Conservation (phyloP, 1,140 invertebrate species). For the Phocides pigmalion region DNA sequence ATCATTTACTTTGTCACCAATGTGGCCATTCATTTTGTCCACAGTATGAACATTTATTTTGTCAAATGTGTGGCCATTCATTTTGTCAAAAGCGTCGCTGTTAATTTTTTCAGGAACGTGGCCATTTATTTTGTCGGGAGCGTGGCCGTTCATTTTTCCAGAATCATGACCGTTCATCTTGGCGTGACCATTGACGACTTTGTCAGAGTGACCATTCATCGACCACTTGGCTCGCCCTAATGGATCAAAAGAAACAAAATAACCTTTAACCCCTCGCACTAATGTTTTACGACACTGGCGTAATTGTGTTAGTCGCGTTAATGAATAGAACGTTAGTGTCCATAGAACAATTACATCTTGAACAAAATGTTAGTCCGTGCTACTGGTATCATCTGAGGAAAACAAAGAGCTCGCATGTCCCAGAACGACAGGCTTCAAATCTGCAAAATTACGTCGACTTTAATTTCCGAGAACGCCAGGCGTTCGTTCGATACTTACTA, state of each 20-base stretch:
- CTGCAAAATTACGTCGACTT: conserved; percentile 67
- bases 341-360: conserved; percentile 40
- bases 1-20: conserved; percentile 35
- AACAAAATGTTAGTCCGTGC: conserved; percentile 48
- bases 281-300: conserved; percentile 62
- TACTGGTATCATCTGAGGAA: conserved; percentile 60
- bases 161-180: conserved; percentile 34
- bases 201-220: conserved; percentile 54
- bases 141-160: conserved; percentile 30
- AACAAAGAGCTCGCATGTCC: conserved; percentile 57
- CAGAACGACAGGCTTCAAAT: conserved; percentile 61
- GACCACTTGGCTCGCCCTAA: conserved; percentile 68
- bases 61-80: conserved; percentile 30
- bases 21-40: conserved; percentile 49
- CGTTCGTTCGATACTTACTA: conserved; percentile 38
- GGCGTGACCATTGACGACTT: conserved; percentile 37
- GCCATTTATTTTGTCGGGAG: conserved; percentile 29
- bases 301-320: conserved; percentile 63
- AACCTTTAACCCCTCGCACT: conserved; percentile 50
- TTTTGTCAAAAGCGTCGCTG: conserved; percentile 35
- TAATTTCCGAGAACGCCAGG: conserved; percentile 49
- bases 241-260: conserved; percentile 62
- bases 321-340: conserved; percentile 48
- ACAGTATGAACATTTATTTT: conserved; percentile 43
- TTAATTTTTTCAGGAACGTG: conserved; percentile 33